phyloP scores from a whole-genome alignment of 2,797 vertebrate genomes.

The Myotis planiceps region DNA sequence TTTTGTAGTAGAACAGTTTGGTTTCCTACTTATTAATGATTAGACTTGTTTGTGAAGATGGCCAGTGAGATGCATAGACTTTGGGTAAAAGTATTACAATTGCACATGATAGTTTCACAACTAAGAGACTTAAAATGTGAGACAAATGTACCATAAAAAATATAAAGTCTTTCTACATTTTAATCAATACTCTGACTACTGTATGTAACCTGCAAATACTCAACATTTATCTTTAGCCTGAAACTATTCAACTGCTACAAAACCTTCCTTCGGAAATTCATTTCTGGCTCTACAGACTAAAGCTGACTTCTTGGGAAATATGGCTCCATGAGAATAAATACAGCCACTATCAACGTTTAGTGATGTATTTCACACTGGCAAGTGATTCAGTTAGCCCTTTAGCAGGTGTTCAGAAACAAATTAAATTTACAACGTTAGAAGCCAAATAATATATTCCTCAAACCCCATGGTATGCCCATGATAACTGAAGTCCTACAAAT shows the following conservation, averaged over 20 bases:
- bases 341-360: not conserved
- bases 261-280: not conserved
- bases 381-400: constrained; percentile 67
- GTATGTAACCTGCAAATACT: not conserved
- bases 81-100: not conserved
- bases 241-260: not conserved
- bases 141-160: not conserved
- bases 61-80: not conserved
- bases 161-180: not conserved
- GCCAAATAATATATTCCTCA: constrained; percentile 54
- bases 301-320: not conserved
- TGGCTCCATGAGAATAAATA: constrained; percentile 42
- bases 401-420: constrained; percentile 68
- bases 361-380: constrained; percentile 56
- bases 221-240: not conserved
- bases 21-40: constrained; percentile 38
- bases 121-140: constrained; percentile 1
- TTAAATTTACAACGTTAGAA: constrained; percentile 68
- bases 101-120: not conserved
- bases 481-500: constrained; percentile 51
- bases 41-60: not conserved
- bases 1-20: not conserved
- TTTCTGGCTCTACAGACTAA: not conserved
- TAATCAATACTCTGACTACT: not conserved
- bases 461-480: constrained; percentile 1